phyloP scores from a whole-genome alignment of 2,888 invertebrate genomes.

The Dolichomitus sp. region DNA sequence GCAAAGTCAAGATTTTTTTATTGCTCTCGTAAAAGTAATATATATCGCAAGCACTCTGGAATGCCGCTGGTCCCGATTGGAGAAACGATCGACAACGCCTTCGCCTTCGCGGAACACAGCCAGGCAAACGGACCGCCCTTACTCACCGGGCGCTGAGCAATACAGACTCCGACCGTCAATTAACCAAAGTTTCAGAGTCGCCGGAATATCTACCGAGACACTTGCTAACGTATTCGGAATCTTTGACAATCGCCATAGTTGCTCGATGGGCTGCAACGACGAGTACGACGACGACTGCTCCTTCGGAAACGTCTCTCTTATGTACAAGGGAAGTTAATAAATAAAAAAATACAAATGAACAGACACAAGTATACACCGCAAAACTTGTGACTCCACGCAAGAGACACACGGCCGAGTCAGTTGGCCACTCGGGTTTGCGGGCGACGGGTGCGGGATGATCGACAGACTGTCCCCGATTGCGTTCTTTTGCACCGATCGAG shows the following conservation, averaged over 20 bases:
- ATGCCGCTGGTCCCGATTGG: constrained; percentile 6
- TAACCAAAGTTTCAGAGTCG: constrained; percentile 54
- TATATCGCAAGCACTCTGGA: constrained; percentile 24
- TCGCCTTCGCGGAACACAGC: constrained; percentile 31
- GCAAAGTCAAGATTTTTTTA: background rate
- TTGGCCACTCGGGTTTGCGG: constrained; percentile 7
- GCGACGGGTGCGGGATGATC: background rate
- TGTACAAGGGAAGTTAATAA: background rate
- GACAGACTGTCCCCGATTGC: background rate
- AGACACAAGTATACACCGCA: constrained; percentile 31
- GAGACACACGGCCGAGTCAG: constrained; percentile 1
- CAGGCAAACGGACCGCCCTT: constrained; percentile 4
- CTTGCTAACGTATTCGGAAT: constrained; percentile 19
- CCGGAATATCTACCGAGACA: constrained; percentile 38
- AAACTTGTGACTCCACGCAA: constrained; percentile 23
- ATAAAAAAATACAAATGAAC: constrained; percentile 10
- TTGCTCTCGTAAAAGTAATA: constrained; percentile 2
- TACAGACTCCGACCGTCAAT: constrained; percentile 53
- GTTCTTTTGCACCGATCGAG: constrained; percentile 45
- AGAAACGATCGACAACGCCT: constrained; percentile 41
- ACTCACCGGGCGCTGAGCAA: constrained; percentile 43
- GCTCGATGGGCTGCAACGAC: background rate
- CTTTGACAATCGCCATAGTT: constrained; percentile 30
- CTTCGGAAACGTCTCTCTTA: background rate
- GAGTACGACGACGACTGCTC: background rate